Evolutionary conservation across 1,140 invertebrate genomes (phyloP).

Genomic region (Lutraria rhynchaena): DNA sequence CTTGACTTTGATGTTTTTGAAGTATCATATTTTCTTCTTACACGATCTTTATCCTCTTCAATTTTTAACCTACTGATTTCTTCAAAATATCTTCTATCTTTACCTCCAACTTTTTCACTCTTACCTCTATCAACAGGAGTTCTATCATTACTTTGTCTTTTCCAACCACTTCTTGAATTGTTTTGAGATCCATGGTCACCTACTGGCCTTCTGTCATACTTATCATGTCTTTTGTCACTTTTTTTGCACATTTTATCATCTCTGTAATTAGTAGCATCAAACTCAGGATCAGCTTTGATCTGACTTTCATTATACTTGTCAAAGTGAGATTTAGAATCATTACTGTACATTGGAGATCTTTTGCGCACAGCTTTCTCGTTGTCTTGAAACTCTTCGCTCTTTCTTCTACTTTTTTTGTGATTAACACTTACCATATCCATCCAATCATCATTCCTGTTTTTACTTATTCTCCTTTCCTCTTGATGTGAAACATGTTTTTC

Average conservation of each 20-base stretch:
- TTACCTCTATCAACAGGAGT: not conserved
- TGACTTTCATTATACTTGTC: too few relatives aligned
- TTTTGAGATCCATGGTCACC: not conserved
- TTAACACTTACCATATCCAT: not conserved
- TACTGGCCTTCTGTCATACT: not conserved
- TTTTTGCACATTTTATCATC: constrained; percentile 34
- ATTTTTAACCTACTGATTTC: constrained; percentile 30
- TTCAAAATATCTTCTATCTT: constrained; percentile 38
- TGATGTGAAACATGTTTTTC: not conserved
- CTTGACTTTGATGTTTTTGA: not conserved
- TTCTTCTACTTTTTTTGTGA: not conserved
- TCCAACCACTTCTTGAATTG: not conserved
- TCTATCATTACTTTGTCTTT: not conserved
- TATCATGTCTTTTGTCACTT: constrained; percentile 6
- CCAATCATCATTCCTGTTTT: not conserved
- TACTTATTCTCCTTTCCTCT: not conserved
- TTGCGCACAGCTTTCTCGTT: too few relatives aligned
- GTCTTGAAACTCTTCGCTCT: not conserved
- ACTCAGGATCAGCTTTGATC: constrained; percentile 52
- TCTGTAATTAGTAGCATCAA: constrained; percentile 58
- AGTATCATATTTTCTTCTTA: too few relatives aligned
- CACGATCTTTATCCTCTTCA: constrained; percentile 7
- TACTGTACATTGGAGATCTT: too few relatives aligned
- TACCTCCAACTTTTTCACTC: not conserved
- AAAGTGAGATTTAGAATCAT: too few relatives aligned